Percentiles rank a stretch among this genome's conserved stretches.
phyloP scores from a whole-genome alignment of 2,113 vertebrate species.

The Tachycineta bicolor region DNA sequence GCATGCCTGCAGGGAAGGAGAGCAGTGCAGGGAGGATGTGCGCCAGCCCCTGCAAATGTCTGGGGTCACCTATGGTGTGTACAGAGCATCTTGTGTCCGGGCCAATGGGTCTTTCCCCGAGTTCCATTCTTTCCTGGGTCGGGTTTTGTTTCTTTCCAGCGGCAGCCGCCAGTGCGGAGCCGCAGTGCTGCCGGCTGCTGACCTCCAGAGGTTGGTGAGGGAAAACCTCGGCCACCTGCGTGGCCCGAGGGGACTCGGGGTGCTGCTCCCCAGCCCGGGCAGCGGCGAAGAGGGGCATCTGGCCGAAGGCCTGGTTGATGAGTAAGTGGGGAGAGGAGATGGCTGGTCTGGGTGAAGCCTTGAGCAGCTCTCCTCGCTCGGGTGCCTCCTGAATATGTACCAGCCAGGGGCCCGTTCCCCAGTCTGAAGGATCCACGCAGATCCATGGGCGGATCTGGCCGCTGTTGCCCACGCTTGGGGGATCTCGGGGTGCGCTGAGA shows the following conservation, averaged over 20 bases:
- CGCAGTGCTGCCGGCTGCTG: constrained; percentile 1
- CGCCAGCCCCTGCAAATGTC: background rate
- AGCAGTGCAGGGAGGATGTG: background rate
- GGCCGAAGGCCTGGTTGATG: background rate
- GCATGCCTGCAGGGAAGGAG: background rate
- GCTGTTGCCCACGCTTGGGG: background rate
- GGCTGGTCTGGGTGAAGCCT: background rate
- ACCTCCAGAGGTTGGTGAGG: constrained; percentile 38
- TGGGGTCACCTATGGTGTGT: background rate
- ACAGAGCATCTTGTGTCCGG: background rate
- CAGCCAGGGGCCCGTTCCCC: background rate
- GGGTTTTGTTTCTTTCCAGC: background rate
- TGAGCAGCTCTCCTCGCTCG: fast-evolving
- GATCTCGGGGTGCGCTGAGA: background rate
- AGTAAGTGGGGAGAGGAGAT: background rate
- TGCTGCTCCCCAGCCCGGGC: background rate
- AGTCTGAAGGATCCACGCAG: background rate
- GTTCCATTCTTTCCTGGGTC: background rate
- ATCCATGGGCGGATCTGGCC: background rate
- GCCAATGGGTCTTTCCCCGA: background rate
- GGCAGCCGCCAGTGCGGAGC: background rate
- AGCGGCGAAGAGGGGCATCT: background rate
- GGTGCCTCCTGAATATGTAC: too few relatives aligned
- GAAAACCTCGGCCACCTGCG: background rate
- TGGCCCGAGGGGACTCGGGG: background rate